Evolutionary conservation across 2,888 invertebrate species (phyloP).

Genomic region (Sylvicola cinctus): DNA sequence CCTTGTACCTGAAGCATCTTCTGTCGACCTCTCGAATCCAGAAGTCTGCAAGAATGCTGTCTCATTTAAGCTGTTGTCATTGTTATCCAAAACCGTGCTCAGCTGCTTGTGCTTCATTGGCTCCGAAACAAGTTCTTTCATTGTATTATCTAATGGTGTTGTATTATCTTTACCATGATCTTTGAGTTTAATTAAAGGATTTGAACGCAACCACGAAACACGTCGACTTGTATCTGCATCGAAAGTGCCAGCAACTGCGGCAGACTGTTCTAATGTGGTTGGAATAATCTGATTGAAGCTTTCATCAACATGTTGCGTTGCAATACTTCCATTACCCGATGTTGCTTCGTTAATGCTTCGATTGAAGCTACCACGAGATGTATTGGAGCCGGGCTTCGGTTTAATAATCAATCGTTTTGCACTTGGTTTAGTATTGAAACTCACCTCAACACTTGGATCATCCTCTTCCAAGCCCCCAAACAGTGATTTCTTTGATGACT

Average conservation of each 20-base stretch:
- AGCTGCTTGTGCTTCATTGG: too few species aligned
- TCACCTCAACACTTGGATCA: slow-evolving; percentile 40
- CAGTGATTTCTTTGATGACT: slow-evolving; percentile 39
- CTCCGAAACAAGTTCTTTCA: slow-evolving; percentile 18
- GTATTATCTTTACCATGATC: slow-evolving; percentile 8
- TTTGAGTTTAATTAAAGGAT: slow-evolving; percentile 16
- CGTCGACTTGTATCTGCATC: slow-evolving; percentile 9
- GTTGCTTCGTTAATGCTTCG: slow-evolving; percentile 1
- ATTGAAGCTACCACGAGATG: not conserved
- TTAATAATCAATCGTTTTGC: slow-evolving; percentile 56
- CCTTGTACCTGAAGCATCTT: slow-evolving; percentile 8
- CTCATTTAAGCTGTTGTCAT: too few species aligned
- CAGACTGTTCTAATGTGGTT: not conserved
- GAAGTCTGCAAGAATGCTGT: slow-evolving; percentile 5
- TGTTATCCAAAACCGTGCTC: too few species aligned
- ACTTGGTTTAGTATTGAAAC: slow-evolving; percentile 34
- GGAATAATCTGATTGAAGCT: too few species aligned
- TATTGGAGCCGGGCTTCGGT: slow-evolving; percentile 21
- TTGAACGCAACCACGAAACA: slow-evolving; percentile 24
- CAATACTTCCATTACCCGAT: slow-evolving; percentile 1
- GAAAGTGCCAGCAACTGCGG: not conserved
- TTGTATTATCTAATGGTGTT: slow-evolving; percentile 16
- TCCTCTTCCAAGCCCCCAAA: slow-evolving; percentile 78
- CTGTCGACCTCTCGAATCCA: slow-evolving; percentile 14
- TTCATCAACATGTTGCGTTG: too few species aligned